Conservation (phyloP, 2,113 vertebrate genomes). For the Trinectes maculatus region DNA sequence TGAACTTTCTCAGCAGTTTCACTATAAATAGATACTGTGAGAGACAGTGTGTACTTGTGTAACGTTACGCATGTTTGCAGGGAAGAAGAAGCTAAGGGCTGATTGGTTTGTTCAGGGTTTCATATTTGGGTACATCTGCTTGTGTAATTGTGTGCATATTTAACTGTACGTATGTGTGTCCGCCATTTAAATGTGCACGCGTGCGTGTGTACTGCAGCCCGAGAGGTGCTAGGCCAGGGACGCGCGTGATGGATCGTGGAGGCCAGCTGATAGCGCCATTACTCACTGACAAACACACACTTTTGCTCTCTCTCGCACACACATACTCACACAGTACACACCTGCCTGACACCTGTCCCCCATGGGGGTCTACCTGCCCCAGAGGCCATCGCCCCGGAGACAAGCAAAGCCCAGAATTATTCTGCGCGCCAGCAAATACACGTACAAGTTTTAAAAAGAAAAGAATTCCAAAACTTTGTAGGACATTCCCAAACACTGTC, state of each 20-base stretch:
- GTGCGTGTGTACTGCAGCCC: conserved; percentile 73
- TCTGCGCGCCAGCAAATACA: conserved; percentile 76
- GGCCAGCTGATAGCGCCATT: conserved; percentile 96
- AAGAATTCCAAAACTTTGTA: conserved; percentile 75
- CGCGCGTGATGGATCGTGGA: conserved; percentile 95
- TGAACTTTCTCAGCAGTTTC: neutral
- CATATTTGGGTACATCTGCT: conserved; percentile 44
- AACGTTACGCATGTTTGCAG: neutral
- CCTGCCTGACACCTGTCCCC: conserved; percentile 91
- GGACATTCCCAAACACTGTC: conserved; percentile 57
- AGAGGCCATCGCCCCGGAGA: conserved; percentile 83
- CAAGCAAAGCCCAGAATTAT: conserved; percentile 73
- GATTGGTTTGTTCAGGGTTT: conserved; percentile 15
- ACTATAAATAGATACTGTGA: neutral
- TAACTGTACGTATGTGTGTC: conserved; percentile 7
- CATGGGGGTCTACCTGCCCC: conserved; percentile 82
- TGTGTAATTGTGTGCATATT: conserved; percentile 22
- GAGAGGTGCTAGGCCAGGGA: conserved; percentile 72
- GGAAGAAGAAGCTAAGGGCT: neutral
- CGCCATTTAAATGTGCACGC: conserved; percentile 51
- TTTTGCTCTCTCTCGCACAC: conserved; percentile 60
- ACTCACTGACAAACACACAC: conserved; percentile 92
- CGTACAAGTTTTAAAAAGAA: conserved; percentile 71
- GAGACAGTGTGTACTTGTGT: neutral
- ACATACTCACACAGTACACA: conserved; percentile 76